These are phyloP conservation scores for Zosterops japonicus DNA, from an alignment of 2,113 vertebrate species.

Conservation along the genomic window DNA sequence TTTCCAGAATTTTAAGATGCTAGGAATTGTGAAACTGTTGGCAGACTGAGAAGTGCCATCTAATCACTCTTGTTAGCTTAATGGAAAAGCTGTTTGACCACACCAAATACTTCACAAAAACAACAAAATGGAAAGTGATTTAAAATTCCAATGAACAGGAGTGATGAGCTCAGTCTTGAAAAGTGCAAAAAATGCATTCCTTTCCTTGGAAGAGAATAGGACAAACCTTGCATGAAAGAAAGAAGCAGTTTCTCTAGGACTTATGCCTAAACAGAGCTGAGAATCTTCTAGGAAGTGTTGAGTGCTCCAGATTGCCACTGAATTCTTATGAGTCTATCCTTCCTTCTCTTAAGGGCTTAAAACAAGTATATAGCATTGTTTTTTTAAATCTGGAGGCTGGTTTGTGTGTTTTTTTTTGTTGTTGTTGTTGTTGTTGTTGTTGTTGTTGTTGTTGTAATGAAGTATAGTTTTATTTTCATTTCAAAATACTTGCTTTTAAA, in stretches of 20 bases:
- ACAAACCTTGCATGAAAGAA: background rate
- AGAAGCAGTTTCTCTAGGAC: background rate
- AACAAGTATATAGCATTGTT: background rate
- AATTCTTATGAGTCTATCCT: background rate
- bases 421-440: rapidly evolving
- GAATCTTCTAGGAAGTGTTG: background rate
- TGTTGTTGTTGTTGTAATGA: background rate
- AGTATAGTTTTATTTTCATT: conserved; percentile 26
- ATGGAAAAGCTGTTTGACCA: conserved; percentile 10
- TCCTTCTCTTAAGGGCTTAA: background rate
- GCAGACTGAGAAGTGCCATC: background rate
- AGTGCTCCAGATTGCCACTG: background rate
- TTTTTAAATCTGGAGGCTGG: background rate
- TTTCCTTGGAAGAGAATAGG: background rate
- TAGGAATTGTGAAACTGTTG: background rate
- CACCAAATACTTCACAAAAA: background rate
- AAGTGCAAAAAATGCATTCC: background rate
- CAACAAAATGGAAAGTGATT: background rate
- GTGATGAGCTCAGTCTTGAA: background rate
- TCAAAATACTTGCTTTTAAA: conserved; percentile 46
- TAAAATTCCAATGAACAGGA: background rate
- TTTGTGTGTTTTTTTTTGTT: background rate
- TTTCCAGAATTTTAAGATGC: background rate
- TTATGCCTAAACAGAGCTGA: background rate
- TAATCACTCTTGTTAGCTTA: background rate